These are phyloP conservation scores for Hydractinia symbiolongicarpus DNA, from an alignment of 30 jellyfish, hydroid and myxozoan genomes.

Conservation along the genomic window DNA sequence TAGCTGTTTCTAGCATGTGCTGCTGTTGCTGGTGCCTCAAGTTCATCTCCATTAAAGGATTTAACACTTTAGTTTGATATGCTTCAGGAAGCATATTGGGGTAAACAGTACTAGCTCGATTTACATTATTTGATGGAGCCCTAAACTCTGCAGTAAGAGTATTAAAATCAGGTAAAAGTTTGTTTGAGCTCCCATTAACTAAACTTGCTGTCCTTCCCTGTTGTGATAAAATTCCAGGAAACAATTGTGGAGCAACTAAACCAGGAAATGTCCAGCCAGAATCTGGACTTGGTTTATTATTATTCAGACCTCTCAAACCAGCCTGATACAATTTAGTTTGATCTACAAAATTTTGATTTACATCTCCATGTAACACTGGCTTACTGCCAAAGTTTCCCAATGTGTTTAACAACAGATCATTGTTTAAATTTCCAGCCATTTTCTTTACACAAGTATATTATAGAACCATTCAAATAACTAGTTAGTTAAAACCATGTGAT, in stretches of 20 bases:
- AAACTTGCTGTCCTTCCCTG: background rate
- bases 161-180: background rate
- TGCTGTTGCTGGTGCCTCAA: background rate
- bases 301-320: slow-evolving; percentile 30
- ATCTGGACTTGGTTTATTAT: slow-evolving; percentile 34
- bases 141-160: background rate
- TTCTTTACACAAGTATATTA: too few species aligned
- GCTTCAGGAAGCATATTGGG: background rate
- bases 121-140: background rate
- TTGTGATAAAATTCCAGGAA: slow-evolving; percentile 28
- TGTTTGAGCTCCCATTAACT: background rate
- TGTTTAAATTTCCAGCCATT: slow-evolving; percentile 27
- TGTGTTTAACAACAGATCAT: slow-evolving; percentile 4
- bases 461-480: background rate
- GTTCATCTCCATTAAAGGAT: slow-evolving; percentile 21
- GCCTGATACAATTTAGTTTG: slow-evolving; percentile 9
- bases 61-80: background rate
- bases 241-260: slow-evolving; percentile 16
- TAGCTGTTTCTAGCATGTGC: slow-evolving; percentile 1
- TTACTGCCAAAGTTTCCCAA: slow-evolving; percentile 1
- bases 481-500: background rate
- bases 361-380: slow-evolving; percentile 17
- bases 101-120: background rate
- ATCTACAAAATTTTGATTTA: slow-evolving; percentile 31
- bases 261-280: slow-evolving; percentile 48